phyloP scores from a whole-genome alignment of 2,797 vertebrate genomes.

The Perodicticus potto region DNA sequence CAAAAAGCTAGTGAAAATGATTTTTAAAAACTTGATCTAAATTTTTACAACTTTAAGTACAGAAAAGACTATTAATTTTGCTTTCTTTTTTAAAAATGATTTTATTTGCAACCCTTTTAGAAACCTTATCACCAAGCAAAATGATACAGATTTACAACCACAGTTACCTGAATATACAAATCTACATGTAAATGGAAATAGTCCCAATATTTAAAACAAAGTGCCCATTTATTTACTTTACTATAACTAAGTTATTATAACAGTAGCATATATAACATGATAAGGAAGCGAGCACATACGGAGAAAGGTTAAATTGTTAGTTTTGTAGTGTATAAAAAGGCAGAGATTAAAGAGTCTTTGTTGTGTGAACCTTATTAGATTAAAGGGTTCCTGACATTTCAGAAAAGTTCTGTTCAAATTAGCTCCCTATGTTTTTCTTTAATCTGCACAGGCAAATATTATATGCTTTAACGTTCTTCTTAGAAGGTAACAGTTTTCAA shows the following conservation, averaged over 20 bases:
- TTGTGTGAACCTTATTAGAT: constrained; percentile 77
- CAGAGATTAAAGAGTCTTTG: constrained; percentile 72
- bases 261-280: background rate
- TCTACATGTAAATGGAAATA: background rate
- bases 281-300: background rate
- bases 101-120: background rate
- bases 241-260: background rate
- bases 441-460: constrained; percentile 69
- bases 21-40: constrained; percentile 27
- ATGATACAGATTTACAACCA: background rate
- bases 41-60: background rate
- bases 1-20: background rate
- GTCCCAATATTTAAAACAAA: constrained; percentile 52
- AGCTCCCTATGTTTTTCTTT: constrained; percentile 74
- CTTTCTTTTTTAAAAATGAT: background rate
- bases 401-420: constrained; percentile 71
- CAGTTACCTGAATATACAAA: background rate
- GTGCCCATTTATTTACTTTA: background rate
- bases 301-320: constrained; percentile 69
- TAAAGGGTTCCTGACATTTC: constrained; percentile 80
- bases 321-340: constrained; percentile 61
- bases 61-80: background rate
- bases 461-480: constrained; percentile 62
- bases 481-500: constrained; percentile 61
- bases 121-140: background rate